Evolutionary conservation across 2,113 vertebrate species (phyloP), one percentile per base, ranked within the genome.

Genomic region (Chauna torquata): DNA sequence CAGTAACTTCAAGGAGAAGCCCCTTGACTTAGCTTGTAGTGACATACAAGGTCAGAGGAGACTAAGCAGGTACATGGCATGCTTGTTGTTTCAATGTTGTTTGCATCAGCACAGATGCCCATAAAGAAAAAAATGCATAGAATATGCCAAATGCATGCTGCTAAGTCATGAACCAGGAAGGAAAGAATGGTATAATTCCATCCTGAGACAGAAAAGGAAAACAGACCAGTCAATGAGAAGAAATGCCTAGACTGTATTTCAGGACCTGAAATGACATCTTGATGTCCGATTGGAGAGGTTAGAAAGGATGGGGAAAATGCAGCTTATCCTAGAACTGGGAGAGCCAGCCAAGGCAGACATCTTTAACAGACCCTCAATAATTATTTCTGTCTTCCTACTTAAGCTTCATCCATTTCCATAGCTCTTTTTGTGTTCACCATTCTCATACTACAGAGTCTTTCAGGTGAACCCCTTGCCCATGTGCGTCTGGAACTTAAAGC

Each of bases 131-230:
- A 15, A 20, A 36, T 82, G 47, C 8, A 32, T 16, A 94, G 38
- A 30, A 78, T n/a, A n/a, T n/a, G n/a, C n/a, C n/a, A n/a, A n/a
- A n/a, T n/a, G 7, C 1, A 1, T 22, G 50, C 47, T 38, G 75
- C 25, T 16, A 44, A 93, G 61, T 47, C 58, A 30, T 44, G 70
- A 61, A 72, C 2, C 44, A 82, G 57, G 52, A 87, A 93, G 38
- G 65, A 84, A 87, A 85, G 24, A 55, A 92, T 25, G 52, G 47
- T 42, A 32, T 66, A 55, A 71, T 69, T 82, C 61, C 30, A 45
- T 49, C 62, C 44, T 22, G 54, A 94, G 68, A 40, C 66, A 93
- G 58, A 87, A 92, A 90, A 61, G 66, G 78, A 69, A 86, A 80
- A 19, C 0, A 66, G 38, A 72, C 11, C 17, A 64, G 38, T 45